Percentiles rank a stretch among this genome's conserved stretches.
phyloP scores from a whole-genome alignment of 1,140 invertebrate species.

The Caerostris extrusa region DNA sequence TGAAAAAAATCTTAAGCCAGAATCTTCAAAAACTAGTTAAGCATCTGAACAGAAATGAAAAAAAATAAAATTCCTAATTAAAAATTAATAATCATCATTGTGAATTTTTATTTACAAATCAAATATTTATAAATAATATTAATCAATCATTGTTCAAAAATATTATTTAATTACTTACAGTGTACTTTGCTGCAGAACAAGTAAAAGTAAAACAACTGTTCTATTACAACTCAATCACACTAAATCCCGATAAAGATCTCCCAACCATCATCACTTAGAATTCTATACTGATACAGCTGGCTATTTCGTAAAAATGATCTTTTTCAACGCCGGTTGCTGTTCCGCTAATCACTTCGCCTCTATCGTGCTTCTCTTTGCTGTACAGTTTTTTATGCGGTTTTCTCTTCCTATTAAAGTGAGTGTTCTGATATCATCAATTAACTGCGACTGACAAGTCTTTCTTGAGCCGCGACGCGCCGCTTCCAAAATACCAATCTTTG shows the following conservation, averaged over 20 bases:
- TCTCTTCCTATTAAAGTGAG: slow-evolving; percentile 32
- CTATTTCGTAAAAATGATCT: slow-evolving; percentile 4
- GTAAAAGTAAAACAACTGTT: not conserved
- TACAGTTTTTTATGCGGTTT: not conserved
- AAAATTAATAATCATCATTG: no score
- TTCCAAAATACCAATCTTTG: not conserved
- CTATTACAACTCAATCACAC: not conserved
- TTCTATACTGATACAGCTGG: not conserved
- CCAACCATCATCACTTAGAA: not conserved
- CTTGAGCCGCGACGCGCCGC: not conserved
- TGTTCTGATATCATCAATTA: slow-evolving; percentile 24
- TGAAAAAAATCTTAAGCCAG: no score
- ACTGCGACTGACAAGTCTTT: not conserved
- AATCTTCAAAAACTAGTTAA: no score
- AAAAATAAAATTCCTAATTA: no score
- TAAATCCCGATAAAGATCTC: slow-evolving; percentile 21
- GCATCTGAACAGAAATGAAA: no score
- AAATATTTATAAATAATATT: no score
- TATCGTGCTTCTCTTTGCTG: not conserved
- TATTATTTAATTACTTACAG: no score
- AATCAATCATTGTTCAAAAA: no score
- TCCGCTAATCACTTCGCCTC: slow-evolving; percentile 3
- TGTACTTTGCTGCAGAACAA: not conserved
- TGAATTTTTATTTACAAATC: no score
- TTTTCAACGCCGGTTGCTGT: not conserved